Evolutionary conservation across 2,797 vertebrate species (phyloP).

Genomic region (Coregonus suidteri): DNA sequence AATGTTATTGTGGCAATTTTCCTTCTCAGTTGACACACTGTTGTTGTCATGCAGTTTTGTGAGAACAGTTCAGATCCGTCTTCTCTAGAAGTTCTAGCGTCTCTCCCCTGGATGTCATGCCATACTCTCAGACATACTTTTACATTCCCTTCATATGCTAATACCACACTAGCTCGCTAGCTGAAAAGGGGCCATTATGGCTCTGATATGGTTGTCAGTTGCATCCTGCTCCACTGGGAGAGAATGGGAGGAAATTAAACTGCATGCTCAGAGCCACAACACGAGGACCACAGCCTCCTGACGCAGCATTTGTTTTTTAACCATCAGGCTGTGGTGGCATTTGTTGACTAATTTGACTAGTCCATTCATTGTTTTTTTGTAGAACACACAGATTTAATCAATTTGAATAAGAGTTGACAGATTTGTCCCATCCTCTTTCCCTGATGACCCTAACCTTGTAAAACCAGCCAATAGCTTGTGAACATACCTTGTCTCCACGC

Average conservation of each 20-base stretch:
- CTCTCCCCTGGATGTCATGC: neutral
- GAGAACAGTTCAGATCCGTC: constrained; percentile 25
- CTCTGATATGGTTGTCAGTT: constrained; percentile 40
- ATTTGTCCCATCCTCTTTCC: constrained; percentile 10
- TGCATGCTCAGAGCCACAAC: neutral
- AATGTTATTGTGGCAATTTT: constrained; percentile 27
- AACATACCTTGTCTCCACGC: constrained; percentile 21
- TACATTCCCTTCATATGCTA: constrained; percentile 43
- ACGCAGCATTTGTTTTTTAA: neutral
- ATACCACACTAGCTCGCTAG: constrained; percentile 33
- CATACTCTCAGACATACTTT: constrained; percentile 3
- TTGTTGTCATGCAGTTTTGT: constrained; percentile 27
- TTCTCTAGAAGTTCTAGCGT: constrained; percentile 9
- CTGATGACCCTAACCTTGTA: constrained; percentile 40
- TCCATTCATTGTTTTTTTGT: neutral
- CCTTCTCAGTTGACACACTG: constrained; percentile 17
- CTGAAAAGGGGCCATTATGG: constrained; percentile 34
- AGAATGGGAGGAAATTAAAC: constrained; percentile 15
- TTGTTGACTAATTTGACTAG: constrained; percentile 6
- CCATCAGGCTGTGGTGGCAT: neutral
- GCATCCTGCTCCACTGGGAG: constrained; percentile 26
- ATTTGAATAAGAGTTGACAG: neutral
- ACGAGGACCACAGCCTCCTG: neutral
- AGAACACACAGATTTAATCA: neutral
- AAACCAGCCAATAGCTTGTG: constrained; percentile 43